Evolutionary conservation across 2,113 vertebrate species (phyloP).

Genomic region (Phalacrocorax pelagicus): DNA sequence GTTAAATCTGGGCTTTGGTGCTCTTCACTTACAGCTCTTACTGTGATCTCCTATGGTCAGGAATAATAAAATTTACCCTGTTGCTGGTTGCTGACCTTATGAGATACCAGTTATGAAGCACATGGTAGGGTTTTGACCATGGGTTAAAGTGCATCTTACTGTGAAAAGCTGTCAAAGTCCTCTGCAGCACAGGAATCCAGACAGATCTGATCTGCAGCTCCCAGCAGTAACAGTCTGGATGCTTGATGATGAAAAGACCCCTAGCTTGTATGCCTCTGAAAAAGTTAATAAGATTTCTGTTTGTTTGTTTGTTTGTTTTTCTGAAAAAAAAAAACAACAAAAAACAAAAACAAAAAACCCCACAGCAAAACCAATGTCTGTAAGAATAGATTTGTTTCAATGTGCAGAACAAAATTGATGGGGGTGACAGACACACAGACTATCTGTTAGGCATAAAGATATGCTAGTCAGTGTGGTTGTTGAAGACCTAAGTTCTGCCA

Average conservation of each 20-base stretch:
- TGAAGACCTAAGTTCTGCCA: background rate
- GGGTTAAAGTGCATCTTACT: background rate
- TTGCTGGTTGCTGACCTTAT: background rate
- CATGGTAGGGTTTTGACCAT: background rate
- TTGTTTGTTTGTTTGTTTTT: too few species aligned
- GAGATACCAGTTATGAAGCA: background rate
- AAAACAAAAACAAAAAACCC: background rate
- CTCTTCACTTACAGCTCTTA: background rate
- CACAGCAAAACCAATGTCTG: rapidly evolving
- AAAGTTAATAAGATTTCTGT: background rate
- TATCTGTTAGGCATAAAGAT: background rate
- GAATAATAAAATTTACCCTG: background rate
- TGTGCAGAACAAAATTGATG: background rate
- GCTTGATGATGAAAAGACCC: background rate
- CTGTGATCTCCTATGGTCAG: background rate
- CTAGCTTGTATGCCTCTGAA: background rate
- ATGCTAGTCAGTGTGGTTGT: background rate
- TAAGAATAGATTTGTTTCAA: background rate
- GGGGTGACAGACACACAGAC: background rate
- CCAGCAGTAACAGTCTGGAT: background rate
- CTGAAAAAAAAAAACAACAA: too few species aligned
- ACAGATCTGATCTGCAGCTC: background rate
- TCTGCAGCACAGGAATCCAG: background rate
- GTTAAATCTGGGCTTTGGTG: background rate
- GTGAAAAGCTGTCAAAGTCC: background rate